Conservation (phyloP, 2,888 invertebrate genomes). For the Xanthorhoe spadicearia region DNA sequence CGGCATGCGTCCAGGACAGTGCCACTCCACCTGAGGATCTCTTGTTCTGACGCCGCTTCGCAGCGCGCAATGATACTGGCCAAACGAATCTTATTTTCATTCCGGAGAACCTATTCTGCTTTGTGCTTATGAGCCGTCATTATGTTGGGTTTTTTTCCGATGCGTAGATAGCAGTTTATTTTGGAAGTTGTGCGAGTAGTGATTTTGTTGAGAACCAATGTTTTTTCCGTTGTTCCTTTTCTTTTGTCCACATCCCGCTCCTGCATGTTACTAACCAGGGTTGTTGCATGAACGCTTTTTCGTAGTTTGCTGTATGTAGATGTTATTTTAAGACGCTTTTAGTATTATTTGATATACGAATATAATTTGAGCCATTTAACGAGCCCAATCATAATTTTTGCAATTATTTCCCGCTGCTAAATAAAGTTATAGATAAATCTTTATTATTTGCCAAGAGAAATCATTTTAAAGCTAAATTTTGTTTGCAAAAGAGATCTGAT, state of each 20-base stretch:
- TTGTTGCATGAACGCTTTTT: slow-evolving; percentile 77
- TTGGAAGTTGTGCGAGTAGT: slow-evolving; percentile 78
- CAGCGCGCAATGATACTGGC: slow-evolving; percentile 82
- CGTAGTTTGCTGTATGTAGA: slow-evolving; percentile 66
- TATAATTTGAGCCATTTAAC: slow-evolving; percentile 58
- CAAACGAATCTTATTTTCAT: slow-evolving; percentile 83
- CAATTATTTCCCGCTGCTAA: slow-evolving; percentile 40
- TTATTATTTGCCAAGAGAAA: slow-evolving; percentile 43
- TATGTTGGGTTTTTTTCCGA: slow-evolving; percentile 77
- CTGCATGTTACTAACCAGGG: slow-evolving; percentile 80
- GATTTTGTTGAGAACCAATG: slow-evolving; percentile 82
- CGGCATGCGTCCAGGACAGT: slow-evolving; percentile 12
- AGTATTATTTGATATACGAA: slow-evolving; percentile 57
- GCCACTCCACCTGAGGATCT: slow-evolving; percentile 28
- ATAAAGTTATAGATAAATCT: slow-evolving; percentile 14
- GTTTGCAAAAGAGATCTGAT: slow-evolving; percentile 22
- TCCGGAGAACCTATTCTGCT: slow-evolving; percentile 85
- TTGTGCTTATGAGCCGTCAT: slow-evolving; percentile 83
- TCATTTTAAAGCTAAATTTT: slow-evolving; percentile 37
- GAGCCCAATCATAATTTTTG: slow-evolving; percentile 35
- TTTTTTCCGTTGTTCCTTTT: slow-evolving; percentile 78
- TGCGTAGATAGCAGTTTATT: slow-evolving; percentile 78
- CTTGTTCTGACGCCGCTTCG: slow-evolving; percentile 65
- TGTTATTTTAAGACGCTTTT: slow-evolving; percentile 71
- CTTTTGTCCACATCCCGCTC: slow-evolving; percentile 62